These are phyloP conservation scores for Asbolus verrucosus DNA, from an alignment of 1,140 invertebrate genomes.

Conservation along the genomic window DNA sequence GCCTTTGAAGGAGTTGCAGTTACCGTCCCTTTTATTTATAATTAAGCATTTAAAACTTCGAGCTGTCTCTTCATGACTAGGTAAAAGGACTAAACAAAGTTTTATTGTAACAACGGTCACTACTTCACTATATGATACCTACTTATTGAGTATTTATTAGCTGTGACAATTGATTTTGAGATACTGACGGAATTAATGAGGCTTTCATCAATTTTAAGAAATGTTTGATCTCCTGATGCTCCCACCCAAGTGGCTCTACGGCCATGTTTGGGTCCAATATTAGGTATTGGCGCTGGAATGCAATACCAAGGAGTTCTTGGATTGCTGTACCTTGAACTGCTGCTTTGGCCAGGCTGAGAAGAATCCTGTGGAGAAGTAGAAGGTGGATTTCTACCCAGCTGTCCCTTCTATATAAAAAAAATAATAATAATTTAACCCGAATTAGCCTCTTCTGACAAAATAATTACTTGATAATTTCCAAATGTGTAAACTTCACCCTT, in stretches of 20 bases:
- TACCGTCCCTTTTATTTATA: constrained; percentile 87
- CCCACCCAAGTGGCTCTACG: constrained; percentile 93
- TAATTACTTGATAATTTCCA: constrained; percentile 85
- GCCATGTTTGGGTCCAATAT: constrained; percentile 80
- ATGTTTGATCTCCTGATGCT: constrained; percentile 95
- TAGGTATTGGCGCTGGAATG: constrained; percentile 83
- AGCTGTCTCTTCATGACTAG: constrained; percentile 74
- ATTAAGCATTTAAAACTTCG: constrained; percentile 84
- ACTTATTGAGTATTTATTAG: constrained; percentile 89
- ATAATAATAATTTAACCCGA: constrained; percentile 43
- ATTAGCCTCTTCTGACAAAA: neutral
- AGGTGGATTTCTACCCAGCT: constrained; percentile 78
- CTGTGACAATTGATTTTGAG: constrained; percentile 87
- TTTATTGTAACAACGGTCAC: neutral
- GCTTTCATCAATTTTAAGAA: constrained; percentile 92
- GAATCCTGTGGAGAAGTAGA: constrained; percentile 63
- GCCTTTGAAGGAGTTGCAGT: constrained; percentile 83
- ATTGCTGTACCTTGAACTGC: constrained; percentile 57
- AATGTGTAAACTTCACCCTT: constrained; percentile 95
- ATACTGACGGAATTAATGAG: constrained; percentile 91
- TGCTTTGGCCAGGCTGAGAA: constrained; percentile 63
- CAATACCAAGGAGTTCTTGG: constrained; percentile 79
- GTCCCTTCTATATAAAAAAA: constrained; percentile 79
- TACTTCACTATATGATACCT: constrained; percentile 59
- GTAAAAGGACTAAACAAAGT: constrained; percentile 74